Conservation (phyloP, 1,140 invertebrate genomes). For the Hyles vespertilio region DNA sequence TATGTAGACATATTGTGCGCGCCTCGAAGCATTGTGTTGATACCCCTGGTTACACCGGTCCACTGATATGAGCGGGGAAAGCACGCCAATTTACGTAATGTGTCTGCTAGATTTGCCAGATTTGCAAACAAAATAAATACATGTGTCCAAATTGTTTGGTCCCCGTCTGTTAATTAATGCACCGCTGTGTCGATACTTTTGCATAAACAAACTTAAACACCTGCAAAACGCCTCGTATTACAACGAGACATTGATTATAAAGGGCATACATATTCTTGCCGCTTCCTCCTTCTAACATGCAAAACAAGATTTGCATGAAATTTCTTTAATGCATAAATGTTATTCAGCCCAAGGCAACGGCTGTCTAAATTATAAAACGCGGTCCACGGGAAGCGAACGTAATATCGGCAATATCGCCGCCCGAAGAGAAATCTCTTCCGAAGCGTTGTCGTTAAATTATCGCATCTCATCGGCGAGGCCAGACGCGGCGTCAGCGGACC, state of each 20-base stretch:
- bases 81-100: slow-evolving; percentile 52
- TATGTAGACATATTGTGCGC: slow-evolving; percentile 62
- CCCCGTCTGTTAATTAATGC: no score
- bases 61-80: slow-evolving; percentile 55
- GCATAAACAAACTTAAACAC: no score
- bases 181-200: no score
- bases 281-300: slow-evolving; percentile 25
- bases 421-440: slow-evolving; percentile 36
- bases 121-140: no score
- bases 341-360: slow-evolving; percentile 29
- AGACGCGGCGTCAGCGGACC: slow-evolving; percentile 65
- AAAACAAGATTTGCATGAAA: slow-evolving; percentile 36
- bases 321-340: slow-evolving; percentile 28
- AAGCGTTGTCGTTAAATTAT: slow-evolving; percentile 64
- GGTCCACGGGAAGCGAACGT: slow-evolving; percentile 30
- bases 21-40: slow-evolving; percentile 57
- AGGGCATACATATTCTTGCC: not conserved
- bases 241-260: not conserved
- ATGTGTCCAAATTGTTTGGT: no score
- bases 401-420: slow-evolving; percentile 39
- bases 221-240: no score
- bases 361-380: slow-evolving; percentile 46
- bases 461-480: slow-evolving; percentile 43
- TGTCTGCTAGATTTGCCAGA: slow-evolving; percentile 23
- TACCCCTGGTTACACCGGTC: slow-evolving; percentile 68